Base-by-base conservation (phyloP, 2,113 vertebrate species). In the Rousettus leschenaultii region DNA sequence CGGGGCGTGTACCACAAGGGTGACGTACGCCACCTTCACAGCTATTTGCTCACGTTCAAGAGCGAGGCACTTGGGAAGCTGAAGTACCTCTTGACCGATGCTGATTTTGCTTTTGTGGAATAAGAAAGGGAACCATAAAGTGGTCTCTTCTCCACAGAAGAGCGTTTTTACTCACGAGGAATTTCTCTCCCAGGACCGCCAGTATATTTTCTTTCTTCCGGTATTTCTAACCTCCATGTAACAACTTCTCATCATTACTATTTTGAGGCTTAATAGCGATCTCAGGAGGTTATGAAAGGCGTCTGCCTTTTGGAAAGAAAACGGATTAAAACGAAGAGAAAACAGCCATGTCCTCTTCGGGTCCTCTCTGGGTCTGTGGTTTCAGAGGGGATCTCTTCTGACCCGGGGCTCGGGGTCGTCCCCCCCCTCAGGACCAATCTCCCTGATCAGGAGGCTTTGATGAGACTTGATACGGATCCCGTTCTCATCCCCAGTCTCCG, bases 1-100 rank as follows among this genome's bases (percentile, higher is more conserved):
- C 2, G 8, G 55, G 6, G 21, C 14, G 4, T 7, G 6, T 1
- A 16, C 55, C 9, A 57, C 9, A 11, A 26, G 35, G 3, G 30
- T 59, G 63, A 33, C 53, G 1, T 18, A 14, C 11, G 0, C 8
- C 16, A 38, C n/a, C 48, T 22, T 16, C 12, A 30, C 7, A 33
- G 19, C 19, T 15, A 4, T 3, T n/a, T 40, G 53, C 26, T 88
- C 55, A 22, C 7, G 24, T 3, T 73, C 24, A 63, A 78, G 24
- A 48, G 5, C 0, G 2, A 63, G 26, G 43, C 30, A 10, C 26
- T 14, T 6, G 55, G 26, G 13, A 55, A 78, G 38, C 0, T 15
- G 11, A 22, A 74, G 43, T 15, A 16, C 19, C 48, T 61, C 30
- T 16, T 24, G 11, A 28, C 48, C 15, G 53, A 38, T 59, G 74